Percentiles rank a stretch among this genome's conserved stretches.
phyloP scores from a whole-genome alignment of 2,113 vertebrate genomes.

The Shinisaurus crocodilurus region DNA sequence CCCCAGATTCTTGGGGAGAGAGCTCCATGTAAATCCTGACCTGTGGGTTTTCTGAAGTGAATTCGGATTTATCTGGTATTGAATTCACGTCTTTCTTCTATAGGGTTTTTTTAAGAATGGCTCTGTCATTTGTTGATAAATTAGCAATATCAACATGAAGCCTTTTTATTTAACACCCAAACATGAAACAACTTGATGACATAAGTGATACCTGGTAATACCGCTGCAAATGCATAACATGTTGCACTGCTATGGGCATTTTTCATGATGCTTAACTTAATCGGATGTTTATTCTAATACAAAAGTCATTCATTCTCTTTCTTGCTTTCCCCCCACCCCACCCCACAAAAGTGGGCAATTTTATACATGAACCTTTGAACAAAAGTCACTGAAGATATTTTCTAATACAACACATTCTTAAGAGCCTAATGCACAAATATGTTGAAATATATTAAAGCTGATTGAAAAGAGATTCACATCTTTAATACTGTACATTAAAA shows the following conservation, averaged over 20 bases:
- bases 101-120: conserved; percentile 42
- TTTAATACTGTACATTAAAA: neutral
- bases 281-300: conserved; percentile 41
- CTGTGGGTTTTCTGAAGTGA: neutral
- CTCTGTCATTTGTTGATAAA: neutral
- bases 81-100: conserved; percentile 33
- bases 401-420: neutral
- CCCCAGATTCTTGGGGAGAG: neutral
- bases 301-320: conserved; percentile 21
- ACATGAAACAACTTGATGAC: conserved; percentile 38
- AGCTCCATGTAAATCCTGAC: neutral
- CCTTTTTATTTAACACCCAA: conserved; percentile 7
- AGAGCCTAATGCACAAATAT: neutral
- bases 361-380: conserved; percentile 33
- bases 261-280: conserved; percentile 56
- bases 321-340: neutral
- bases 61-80: conserved; percentile 22
- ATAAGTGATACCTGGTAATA: conserved; percentile 29
- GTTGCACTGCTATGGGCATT: too few relatives aligned
- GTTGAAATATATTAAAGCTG: neutral
- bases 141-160: conserved; percentile 9
- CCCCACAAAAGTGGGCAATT: conserved; percentile 8
- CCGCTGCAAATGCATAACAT: conserved; percentile 37
- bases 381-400: conserved; percentile 17
- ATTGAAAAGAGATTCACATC: neutral